phyloP scores from a whole-genome alignment of 2,113 vertebrate genomes.

The Eidolon helvum region DNA sequence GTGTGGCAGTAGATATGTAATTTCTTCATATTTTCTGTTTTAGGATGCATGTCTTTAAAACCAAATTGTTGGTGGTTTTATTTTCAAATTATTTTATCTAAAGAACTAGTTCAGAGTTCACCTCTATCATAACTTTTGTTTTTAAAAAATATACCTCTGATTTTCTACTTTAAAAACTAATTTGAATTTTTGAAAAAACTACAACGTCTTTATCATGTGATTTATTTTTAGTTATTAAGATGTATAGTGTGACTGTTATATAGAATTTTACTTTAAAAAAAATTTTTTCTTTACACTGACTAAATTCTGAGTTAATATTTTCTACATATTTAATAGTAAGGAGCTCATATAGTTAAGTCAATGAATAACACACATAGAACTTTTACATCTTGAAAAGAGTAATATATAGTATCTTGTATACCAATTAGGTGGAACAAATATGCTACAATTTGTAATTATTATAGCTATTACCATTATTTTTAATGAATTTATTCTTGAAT shows the following conservation, averaged over 20 bases:
- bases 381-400: constrained; percentile 71
- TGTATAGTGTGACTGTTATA: not conserved
- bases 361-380: constrained; percentile 38
- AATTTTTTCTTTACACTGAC: not conserved
- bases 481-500: constrained; percentile 85
- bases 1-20: not conserved
- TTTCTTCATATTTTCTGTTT: not conserved
- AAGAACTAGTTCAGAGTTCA: not conserved
- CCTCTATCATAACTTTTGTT: not conserved
- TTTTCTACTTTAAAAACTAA: not conserved
- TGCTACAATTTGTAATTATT: constrained; percentile 82
- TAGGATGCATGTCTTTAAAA: not conserved
- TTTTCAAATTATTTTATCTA: not conserved
- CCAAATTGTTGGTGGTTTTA: not conserved
- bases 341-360: not conserved
- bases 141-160: not conserved
- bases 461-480: constrained; percentile 78
- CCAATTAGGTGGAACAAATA: constrained; percentile 84
- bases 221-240: not conserved
- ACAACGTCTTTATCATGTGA: not conserved
- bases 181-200: not conserved
- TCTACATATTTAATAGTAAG: not conserved
- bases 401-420: constrained; percentile 79
- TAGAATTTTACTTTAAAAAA: not conserved
- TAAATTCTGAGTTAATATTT: not conserved